Evolutionary conservation across 2,797 vertebrate species (phyloP).

Genomic region (Uromys caudimaculatus): DNA sequence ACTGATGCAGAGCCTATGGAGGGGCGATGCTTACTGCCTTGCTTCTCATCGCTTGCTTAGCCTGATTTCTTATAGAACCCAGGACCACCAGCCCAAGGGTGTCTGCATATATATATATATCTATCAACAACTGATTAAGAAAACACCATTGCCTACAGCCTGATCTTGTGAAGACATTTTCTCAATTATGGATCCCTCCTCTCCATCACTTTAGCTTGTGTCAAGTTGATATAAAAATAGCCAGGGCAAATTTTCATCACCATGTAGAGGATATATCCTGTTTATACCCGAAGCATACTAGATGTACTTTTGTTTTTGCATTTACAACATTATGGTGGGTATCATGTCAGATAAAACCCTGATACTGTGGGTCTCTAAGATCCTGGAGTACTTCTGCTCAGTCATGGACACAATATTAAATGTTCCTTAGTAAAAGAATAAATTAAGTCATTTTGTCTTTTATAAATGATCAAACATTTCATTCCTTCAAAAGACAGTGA

Average conservation of each 20-base stretch:
- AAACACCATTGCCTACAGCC: background rate
- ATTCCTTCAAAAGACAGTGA: slow-evolving; percentile 4
- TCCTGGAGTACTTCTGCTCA: background rate
- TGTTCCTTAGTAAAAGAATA: slow-evolving; percentile 6
- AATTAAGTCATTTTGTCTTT: background rate
- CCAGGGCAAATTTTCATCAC: background rate
- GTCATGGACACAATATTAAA: background rate
- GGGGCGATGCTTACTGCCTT: background rate
- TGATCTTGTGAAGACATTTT: background rate
- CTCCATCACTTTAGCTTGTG: background rate
- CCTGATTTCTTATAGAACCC: background rate
- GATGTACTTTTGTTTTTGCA: background rate
- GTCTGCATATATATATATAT: background rate
- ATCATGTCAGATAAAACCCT: background rate
- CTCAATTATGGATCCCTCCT: background rate
- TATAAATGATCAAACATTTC: background rate
- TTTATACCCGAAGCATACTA: background rate
- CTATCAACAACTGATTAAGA: background rate
- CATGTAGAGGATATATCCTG: background rate
- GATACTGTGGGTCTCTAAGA: background rate
- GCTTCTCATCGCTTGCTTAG: background rate
- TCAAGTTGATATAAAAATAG: background rate
- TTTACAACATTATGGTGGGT: background rate
- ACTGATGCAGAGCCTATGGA: background rate
- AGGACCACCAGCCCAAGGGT: background rate